Conservation (phyloP, 2,113 vertebrate species). For the Turdus rufiventris region DNA sequence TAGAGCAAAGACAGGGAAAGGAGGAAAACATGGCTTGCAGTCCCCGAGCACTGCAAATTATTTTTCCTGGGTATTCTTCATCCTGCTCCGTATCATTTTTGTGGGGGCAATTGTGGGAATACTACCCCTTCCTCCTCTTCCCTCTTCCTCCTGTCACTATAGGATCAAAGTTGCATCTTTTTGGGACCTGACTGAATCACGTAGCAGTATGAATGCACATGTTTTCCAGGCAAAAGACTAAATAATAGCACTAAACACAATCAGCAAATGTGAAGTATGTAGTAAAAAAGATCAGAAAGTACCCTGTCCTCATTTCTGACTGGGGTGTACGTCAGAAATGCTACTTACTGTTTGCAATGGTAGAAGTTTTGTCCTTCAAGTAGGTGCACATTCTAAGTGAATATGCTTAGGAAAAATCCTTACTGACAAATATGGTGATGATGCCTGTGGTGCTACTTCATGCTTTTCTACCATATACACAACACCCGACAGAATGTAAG, state of each 20-base stretch:
- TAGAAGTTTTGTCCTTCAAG: neutral
- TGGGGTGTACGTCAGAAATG: neutral
- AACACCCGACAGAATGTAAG: neutral
- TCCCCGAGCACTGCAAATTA: neutral
- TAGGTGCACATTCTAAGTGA: neutral
- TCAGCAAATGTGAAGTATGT: neutral
- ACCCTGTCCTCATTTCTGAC: neutral
- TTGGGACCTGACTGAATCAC: neutral
- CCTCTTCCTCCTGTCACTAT: neutral
- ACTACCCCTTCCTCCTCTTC: neutral
- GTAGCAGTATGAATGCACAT: rapidly evolving
- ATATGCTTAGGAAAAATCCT: neutral
- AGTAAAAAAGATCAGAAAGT: neutral
- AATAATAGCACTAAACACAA: neutral
- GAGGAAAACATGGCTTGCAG: neutral
- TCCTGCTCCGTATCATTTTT: neutral
- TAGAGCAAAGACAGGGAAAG: rapidly evolving
- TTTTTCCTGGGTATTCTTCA: neutral
- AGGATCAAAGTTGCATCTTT: neutral
- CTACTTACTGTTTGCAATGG: neutral
- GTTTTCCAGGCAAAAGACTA: neutral
- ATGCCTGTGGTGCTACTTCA: neutral
- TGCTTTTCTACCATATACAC: neutral
- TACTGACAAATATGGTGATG: neutral
- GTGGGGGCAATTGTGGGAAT: neutral